phyloP scores from a whole-genome alignment of 2,888 invertebrate genomes.

The Hymenopus coronatus region DNA sequence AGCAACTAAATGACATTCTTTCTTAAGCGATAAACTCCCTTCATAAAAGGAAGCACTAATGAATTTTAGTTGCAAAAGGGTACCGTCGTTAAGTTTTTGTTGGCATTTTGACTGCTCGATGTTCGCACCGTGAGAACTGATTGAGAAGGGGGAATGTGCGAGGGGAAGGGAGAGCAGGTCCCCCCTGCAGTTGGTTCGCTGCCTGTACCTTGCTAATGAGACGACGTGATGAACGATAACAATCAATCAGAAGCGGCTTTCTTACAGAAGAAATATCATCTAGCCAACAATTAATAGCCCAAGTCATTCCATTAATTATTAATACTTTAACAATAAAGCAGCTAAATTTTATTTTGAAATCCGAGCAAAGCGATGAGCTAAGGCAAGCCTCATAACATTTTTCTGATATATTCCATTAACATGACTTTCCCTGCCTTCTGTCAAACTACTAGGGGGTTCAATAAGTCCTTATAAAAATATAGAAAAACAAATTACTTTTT shows the following conservation, averaged over 20 bases:
- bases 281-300: background rate
- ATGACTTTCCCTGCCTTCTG: too few species aligned
- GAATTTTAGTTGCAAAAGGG: background rate
- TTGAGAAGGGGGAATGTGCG: slow-evolving; percentile 3
- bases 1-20: too few species aligned
- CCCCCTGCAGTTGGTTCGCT: background rate
- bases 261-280: background rate
- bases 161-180: background rate
- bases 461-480: too few species aligned
- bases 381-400: too few species aligned
- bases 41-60: background rate
- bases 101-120: background rate
- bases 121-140: background rate
- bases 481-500: too few species aligned
- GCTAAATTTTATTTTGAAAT: too few species aligned
- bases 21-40: too few species aligned
- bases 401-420: too few species aligned
- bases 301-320: background rate
- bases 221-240: background rate
- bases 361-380: too few species aligned
- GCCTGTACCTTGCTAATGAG: slow-evolving; percentile 5
- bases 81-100: background rate
- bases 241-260: background rate
- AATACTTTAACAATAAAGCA: background rate
- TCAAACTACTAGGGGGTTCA: too few species aligned